Conservation (phyloP, 2,113 vertebrate species). For the Otocyon megalotis region DNA sequence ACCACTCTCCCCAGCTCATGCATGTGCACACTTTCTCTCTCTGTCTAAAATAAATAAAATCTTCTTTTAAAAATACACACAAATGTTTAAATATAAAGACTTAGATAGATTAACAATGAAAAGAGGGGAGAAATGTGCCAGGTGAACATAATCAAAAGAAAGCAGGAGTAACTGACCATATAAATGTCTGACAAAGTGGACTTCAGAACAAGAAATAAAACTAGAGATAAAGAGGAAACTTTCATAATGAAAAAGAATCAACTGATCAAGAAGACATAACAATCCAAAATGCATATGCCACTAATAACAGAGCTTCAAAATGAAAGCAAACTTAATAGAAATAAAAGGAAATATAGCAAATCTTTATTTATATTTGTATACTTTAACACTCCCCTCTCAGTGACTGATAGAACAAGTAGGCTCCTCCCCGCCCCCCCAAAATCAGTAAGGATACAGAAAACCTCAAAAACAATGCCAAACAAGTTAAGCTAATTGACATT, state of each 20-base stretch:
- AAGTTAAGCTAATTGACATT: conserved; percentile 5
- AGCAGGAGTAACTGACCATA: background rate
- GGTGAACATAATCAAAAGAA: background rate
- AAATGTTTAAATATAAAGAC: background rate
- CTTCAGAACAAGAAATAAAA: conserved; percentile 26
- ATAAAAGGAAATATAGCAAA: background rate
- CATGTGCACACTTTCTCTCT: background rate
- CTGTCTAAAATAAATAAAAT: background rate
- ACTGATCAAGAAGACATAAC: background rate
- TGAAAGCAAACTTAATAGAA: background rate
- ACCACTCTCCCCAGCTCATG: background rate
- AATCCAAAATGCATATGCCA: background rate
- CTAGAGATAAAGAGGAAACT: background rate
- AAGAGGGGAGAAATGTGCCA: background rate
- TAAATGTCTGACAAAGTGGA: background rate
- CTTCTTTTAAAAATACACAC: background rate
- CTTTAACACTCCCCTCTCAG: background rate
- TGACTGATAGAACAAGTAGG: background rate
- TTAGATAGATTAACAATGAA: background rate
- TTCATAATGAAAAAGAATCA: background rate
- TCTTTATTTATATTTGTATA: background rate
- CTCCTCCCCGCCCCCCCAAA: fast-evolving
- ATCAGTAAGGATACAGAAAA: background rate
- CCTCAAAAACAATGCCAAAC: background rate
- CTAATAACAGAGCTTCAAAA: background rate